Evolutionary conservation across 2,797 vertebrate species (phyloP).

Genomic region (Urophycis tenuis): DNA sequence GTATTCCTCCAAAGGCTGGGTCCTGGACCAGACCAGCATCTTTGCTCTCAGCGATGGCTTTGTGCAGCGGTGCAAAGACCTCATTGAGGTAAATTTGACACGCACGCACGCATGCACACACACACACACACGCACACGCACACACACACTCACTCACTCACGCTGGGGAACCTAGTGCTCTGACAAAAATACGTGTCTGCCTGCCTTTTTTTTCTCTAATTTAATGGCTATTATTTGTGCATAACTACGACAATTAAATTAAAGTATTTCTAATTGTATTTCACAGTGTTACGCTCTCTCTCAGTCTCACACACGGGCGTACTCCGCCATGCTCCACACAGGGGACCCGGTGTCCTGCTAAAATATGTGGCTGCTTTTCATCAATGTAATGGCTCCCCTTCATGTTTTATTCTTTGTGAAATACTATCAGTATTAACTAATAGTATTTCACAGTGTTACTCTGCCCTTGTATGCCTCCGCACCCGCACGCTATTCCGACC

Average conservation of each 20-base stretch:
- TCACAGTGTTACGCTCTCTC: neutral
- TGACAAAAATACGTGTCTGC: neutral
- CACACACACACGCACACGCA: neutral
- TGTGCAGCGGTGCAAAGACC: constrained; percentile 78
- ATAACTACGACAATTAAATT: neutral
- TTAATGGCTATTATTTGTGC: neutral
- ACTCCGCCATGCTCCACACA: constrained; percentile 14
- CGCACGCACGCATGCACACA: constrained; percentile 15
- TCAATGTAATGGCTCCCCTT: constrained; percentile 13
- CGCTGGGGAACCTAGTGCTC: neutral
- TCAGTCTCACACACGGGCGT: neutral
- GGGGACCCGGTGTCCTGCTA: constrained; percentile 24
- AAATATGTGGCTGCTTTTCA: constrained; percentile 33
- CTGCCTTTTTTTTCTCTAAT: too few relatives aligned
- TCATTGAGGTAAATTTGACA: constrained; percentile 76
- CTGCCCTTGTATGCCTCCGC: neutral
- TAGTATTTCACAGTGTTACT: neutral
- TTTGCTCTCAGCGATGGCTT: constrained; percentile 79
- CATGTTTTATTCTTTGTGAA: neutral
- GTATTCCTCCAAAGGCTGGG: constrained; percentile 68
- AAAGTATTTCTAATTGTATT: neutral
- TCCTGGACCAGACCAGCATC: constrained; percentile 73
- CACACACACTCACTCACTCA: neutral
- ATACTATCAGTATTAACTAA: constrained; percentile 3
- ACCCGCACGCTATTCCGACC: neutral